These are phyloP conservation scores for Stenoptilia bipunctidactyla DNA, from an alignment of 2,888 invertebrate species.

Conservation along the genomic window DNA sequence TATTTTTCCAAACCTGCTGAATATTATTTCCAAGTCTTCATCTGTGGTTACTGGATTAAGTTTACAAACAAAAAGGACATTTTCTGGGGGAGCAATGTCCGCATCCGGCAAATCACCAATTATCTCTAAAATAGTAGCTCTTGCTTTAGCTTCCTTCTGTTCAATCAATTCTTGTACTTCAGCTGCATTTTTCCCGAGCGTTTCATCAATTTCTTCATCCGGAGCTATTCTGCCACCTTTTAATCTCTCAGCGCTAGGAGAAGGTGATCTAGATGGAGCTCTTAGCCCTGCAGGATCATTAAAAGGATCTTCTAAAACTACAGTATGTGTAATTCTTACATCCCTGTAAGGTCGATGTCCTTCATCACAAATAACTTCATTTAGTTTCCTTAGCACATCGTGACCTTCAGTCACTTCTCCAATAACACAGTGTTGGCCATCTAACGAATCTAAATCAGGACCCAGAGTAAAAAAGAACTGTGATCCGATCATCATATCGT, in stretches of 20 bases:
- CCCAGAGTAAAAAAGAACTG: slow-evolving; percentile 97
- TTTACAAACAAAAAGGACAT: slow-evolving; percentile 99
- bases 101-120: slow-evolving; percentile 98
- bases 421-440: slow-evolving; percentile 93
- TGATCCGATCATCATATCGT: slow-evolving; percentile 89
- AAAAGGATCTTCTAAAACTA: slow-evolving; percentile 96
- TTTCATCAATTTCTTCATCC: slow-evolving; percentile 94
- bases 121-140: slow-evolving; percentile 98
- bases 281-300: slow-evolving; percentile 86
- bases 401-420: slow-evolving; percentile 95
- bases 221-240: slow-evolving; percentile 91
- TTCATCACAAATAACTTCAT: slow-evolving; percentile 94
- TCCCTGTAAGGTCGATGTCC: slow-evolving; percentile 93
- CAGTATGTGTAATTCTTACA: slow-evolving; percentile 96
- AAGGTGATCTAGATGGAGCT: slow-evolving; percentile 89
- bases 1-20: slow-evolving; percentile 95
- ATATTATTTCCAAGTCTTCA: slow-evolving; percentile 97
- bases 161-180: slow-evolving; percentile 91
- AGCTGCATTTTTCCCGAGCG: slow-evolving; percentile 84
- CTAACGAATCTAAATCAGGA: slow-evolving; percentile 88
- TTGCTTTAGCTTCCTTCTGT: slow-evolving; percentile 93
- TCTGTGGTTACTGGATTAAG: slow-evolving; percentile 98
- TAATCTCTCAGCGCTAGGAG: slow-evolving; percentile 85
- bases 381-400: slow-evolving; percentile 88
- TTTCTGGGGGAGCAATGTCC: slow-evolving; percentile 98